These are phyloP conservation scores for Ochotona princeps DNA, from an alignment of 2,113 vertebrate genomes.

Conservation along the genomic window DNA sequence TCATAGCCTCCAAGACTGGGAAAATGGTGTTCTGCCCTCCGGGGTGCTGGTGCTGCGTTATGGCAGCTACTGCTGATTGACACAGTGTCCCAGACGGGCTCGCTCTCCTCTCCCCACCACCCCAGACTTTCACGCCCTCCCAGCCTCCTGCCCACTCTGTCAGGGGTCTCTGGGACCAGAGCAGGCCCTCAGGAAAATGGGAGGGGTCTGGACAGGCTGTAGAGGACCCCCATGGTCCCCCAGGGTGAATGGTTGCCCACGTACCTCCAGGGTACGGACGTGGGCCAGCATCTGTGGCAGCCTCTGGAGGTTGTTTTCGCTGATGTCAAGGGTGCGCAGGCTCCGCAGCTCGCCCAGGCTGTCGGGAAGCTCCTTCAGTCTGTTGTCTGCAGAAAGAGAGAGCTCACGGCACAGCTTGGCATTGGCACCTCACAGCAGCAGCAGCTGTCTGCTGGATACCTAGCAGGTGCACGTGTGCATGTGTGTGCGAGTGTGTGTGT, in stretches of 20 bases:
- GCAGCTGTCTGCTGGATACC: not conserved
- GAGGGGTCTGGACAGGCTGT: fast-evolving
- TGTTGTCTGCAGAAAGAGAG: constrained; percentile 87
- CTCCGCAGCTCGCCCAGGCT: constrained; percentile 88
- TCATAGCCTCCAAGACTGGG: not conserved
- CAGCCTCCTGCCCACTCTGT: no score
- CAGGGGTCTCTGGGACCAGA: not conserved
- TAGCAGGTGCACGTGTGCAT: fast-evolving
- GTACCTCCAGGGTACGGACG: constrained; percentile 91
- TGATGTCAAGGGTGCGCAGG: constrained; percentile 91
- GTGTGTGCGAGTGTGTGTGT: no score
- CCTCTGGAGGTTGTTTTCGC: constrained; percentile 88
- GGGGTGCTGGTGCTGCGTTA: fast-evolving
- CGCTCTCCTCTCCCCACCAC: fast-evolving
- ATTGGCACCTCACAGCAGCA: not conserved
- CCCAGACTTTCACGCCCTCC: no score
- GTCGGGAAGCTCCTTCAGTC: constrained; percentile 88
- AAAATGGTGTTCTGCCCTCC: not conserved
- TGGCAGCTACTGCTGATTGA: not conserved
- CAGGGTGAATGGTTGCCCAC: fast-evolving
- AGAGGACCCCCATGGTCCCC: no score
- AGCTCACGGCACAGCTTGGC: not conserved
- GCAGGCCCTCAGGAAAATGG: not conserved
- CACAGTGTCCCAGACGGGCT: no score
- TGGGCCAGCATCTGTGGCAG: constrained; percentile 90